phyloP scores from a whole-genome alignment of 2,888 invertebrate genomes.

The Drepanosiphum platanoidis region DNA sequence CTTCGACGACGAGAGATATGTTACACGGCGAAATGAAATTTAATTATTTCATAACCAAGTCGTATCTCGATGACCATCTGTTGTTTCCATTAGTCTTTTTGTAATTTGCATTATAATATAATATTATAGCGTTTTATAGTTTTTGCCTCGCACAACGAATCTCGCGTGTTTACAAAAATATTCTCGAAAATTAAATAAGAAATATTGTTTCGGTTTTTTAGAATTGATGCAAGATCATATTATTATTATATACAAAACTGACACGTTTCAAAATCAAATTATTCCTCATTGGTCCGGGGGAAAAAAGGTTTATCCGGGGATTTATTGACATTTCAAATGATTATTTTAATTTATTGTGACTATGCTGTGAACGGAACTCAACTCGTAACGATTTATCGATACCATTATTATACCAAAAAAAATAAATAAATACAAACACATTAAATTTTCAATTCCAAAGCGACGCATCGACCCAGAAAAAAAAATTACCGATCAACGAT shows the following conservation, averaged over 20 bases:
- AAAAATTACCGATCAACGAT: too few relatives aligned
- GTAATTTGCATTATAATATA: background rate
- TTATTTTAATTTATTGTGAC: background rate
- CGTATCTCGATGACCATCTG: background rate
- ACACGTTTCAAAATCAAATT: constrained; percentile 35
- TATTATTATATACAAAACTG: constrained; percentile 6
- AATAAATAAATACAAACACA: background rate
- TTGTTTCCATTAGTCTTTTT: background rate
- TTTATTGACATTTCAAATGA: constrained; percentile 8
- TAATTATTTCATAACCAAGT: background rate
- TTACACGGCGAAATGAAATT: background rate
- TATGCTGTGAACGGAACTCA: constrained; percentile 1
- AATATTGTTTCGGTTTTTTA: constrained; percentile 28
- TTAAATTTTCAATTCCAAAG: background rate
- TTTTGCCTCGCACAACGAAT: background rate
- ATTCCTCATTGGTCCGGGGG: constrained; percentile 14
- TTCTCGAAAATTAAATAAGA: background rate
- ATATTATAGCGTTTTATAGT: background rate
- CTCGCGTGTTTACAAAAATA: background rate
- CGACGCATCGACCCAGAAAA: background rate
- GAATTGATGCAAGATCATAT: constrained; percentile 30
- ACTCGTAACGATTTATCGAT: background rate
- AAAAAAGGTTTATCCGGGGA: background rate
- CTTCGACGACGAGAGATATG: background rate
- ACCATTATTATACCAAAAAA: background rate